Evolutionary conservation across 2,113 vertebrate species (phyloP).

Genomic region (Pseudorasbora parva): DNA sequence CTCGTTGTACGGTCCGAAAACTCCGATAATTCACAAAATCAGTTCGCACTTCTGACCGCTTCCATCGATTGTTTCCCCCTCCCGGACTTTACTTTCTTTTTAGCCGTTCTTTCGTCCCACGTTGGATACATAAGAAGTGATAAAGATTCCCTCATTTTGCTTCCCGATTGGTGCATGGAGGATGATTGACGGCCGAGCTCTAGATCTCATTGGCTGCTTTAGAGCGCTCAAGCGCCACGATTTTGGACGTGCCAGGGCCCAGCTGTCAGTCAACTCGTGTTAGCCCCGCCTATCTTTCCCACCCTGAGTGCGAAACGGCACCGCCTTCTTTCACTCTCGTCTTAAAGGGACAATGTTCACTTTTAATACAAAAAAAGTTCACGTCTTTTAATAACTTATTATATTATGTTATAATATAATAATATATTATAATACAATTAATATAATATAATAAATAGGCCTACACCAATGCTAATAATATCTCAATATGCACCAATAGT

Average conservation of each 20-base stretch:
- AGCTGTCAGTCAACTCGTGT: conserved; percentile 75
- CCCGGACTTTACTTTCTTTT: conserved; percentile 62
- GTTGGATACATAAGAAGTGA: conserved; percentile 81
- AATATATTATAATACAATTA: too few species aligned
- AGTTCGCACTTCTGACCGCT: conserved; percentile 32
- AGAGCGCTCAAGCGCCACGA: conserved; percentile 37
- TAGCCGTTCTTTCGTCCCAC: conserved; percentile 79
- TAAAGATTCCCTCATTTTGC: conserved; percentile 61
- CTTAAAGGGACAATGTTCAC: conserved; percentile 80
- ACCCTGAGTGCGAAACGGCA: conserved; percentile 91
- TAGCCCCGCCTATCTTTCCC: conserved; percentile 80
- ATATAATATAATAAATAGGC: background rate
- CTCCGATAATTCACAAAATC: conserved; percentile 64
- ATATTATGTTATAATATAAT: background rate
- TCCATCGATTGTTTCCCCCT: conserved; percentile 16
- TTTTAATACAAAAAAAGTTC: too few species aligned
- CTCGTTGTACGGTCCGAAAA: conserved; percentile 57
- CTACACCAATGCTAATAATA: too few species aligned
- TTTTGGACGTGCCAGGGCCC: conserved; percentile 47
- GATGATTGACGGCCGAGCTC: conserved; percentile 34
- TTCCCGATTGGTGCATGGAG: conserved; percentile 64
- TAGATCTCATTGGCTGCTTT: conserved; percentile 61
- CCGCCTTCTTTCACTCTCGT: conserved; percentile 74
- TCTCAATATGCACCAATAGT: too few species aligned
- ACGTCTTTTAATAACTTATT: background rate